Evolutionary conservation across 2,113 vertebrate genomes (phyloP).

Genomic region (Parotia lawesii): DNA sequence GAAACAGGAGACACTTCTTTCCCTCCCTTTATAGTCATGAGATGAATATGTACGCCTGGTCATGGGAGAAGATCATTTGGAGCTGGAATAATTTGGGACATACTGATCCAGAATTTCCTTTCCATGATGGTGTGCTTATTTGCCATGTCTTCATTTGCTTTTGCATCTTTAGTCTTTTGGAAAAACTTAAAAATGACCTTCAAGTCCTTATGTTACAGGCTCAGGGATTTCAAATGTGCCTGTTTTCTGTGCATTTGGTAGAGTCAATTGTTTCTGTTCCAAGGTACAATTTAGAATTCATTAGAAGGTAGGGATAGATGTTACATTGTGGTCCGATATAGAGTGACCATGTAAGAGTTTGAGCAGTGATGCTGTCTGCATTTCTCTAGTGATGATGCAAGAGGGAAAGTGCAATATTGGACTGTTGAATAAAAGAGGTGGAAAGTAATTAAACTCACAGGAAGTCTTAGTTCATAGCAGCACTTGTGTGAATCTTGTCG

Average conservation of each 20-base stretch:
- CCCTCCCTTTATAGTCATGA: background rate
- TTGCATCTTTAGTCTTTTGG: background rate
- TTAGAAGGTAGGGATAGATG: background rate
- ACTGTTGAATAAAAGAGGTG: background rate
- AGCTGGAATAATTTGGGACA: background rate
- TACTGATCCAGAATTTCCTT: background rate
- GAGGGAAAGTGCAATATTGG: background rate
- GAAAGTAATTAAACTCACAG: background rate
- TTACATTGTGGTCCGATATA: fast-evolving
- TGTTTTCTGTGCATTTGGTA: background rate
- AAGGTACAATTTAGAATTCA: background rate
- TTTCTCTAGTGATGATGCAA: background rate
- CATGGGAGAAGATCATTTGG: background rate
- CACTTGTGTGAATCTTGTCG: background rate
- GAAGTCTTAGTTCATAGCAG: background rate
- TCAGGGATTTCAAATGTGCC: background rate
- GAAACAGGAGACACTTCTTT: background rate
- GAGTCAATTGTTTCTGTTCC: background rate
- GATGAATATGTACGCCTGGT: background rate
- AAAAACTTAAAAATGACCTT: background rate
- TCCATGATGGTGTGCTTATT: background rate
- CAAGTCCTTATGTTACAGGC: background rate
- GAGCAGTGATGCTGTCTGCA: background rate
- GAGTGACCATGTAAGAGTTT: background rate
- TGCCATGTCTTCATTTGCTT: background rate